A percentile compares a stretch with the other conserved stretches of the same genome.
Conservation (phyloP, 2,888 invertebrate genomes). For the Drosophila differens region DNA sequence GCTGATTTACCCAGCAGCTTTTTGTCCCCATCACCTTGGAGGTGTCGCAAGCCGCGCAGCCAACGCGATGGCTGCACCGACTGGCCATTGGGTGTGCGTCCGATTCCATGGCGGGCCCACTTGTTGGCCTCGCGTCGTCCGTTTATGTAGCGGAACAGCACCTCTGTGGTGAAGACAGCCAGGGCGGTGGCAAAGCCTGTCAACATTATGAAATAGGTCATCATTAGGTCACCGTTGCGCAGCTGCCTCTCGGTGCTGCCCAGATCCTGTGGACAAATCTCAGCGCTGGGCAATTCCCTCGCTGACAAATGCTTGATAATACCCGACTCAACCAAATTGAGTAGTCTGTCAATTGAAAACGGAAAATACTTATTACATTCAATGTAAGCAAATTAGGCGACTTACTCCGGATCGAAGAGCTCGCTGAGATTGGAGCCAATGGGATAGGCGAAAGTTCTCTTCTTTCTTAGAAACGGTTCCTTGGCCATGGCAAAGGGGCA, state of each 20-base stretch:
- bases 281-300: conserved; percentile 89
- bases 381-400: conserved; percentile 14
- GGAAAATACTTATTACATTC: background rate
- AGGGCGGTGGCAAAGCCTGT: conserved; percentile 89
- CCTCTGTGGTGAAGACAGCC: conserved; percentile 89
- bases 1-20: conserved; percentile 55
- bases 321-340: conserved; percentile 90
- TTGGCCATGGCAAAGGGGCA: conserved; percentile 92
- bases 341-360: conserved; percentile 86
- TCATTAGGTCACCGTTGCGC: conserved; percentile 90
- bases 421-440: conserved; percentile 87
- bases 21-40: conserved; percentile 55
- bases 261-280: conserved; percentile 92
- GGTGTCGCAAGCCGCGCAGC: conserved; percentile 54
- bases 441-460: conserved; percentile 91
- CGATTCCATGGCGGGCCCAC: conserved; percentile 77
- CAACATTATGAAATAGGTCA: conserved; percentile 92
- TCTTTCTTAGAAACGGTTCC: conserved; percentile 88
- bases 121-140: conserved; percentile 66
- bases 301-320: conserved; percentile 89
- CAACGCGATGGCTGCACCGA: conserved; percentile 70
- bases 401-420: conserved; percentile 90
- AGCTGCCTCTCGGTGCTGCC: conserved; percentile 92
- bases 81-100: conserved; percentile 78
- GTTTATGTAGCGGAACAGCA: conserved; percentile 85